phyloP scores from a whole-genome alignment of 1,140 invertebrate species.

The Caenorhabditis brenneri region DNA sequence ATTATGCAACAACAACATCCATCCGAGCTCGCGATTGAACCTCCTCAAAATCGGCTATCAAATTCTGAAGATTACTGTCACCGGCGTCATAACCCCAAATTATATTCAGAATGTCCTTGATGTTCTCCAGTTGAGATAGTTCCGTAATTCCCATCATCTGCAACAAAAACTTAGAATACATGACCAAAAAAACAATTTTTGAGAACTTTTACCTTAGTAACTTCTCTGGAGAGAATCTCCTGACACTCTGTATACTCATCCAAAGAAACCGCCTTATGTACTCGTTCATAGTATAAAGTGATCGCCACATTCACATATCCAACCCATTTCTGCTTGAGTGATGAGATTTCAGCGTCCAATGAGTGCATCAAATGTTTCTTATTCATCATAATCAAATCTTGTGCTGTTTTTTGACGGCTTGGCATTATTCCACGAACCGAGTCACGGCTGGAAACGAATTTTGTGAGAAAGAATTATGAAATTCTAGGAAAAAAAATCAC shows the following conservation, averaged over 20 bases:
- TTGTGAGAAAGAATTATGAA: too few relatives aligned
- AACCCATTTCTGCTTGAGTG: slow-evolving; percentile 26
- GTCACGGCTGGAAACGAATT: background rate
- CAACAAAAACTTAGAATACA: too few relatives aligned
- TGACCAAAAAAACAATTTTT: too few relatives aligned
- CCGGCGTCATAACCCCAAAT: background rate
- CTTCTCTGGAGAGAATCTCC: background rate
- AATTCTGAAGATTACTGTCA: background rate
- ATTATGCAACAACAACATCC: slow-evolving; percentile 14
- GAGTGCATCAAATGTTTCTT: slow-evolving; percentile 18
- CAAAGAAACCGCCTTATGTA: background rate
- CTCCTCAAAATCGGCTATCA: slow-evolving; percentile 16
- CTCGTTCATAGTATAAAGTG: background rate
- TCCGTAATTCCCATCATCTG: slow-evolving; percentile 37
- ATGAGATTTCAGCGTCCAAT: background rate
- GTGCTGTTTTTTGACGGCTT: background rate
- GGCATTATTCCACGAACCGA: slow-evolving; percentile 10
- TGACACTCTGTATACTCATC: slow-evolving; percentile 28
- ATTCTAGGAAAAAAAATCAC: background rate
- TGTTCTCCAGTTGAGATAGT: slow-evolving; percentile 8
- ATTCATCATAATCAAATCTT: background rate
- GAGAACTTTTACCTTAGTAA: slow-evolving; percentile 6
- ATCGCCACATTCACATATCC: slow-evolving; percentile 17
- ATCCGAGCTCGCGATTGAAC: slow-evolving; percentile 3
- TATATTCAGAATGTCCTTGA: slow-evolving; percentile 21